These are phyloP conservation scores for Agriopis marginaria DNA, from an alignment of 2,888 invertebrate genomes.

Conservation along the genomic window DNA sequence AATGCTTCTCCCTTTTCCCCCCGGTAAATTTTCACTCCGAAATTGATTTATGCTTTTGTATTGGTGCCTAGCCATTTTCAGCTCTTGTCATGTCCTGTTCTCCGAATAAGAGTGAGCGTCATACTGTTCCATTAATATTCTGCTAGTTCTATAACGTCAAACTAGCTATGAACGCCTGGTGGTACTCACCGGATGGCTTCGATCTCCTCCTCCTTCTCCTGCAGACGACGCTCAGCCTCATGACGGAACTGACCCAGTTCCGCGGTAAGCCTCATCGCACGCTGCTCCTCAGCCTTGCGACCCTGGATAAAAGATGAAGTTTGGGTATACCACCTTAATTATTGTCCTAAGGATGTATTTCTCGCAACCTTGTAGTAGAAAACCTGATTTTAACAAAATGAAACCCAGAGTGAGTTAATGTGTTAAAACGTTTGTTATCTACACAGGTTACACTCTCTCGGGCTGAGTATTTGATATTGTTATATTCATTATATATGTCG, in stretches of 20 bases:
- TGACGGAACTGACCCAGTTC: constrained; percentile 98
- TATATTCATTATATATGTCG: too few species aligned
- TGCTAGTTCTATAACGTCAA: background rate
- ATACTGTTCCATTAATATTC: background rate
- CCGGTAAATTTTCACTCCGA: background rate
- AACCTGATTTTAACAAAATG: too few species aligned
- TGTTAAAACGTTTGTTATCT: too few species aligned
- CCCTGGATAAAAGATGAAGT: constrained; percentile 84
- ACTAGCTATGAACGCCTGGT: background rate
- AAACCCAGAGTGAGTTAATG: too few species aligned
- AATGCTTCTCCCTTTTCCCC: background rate
- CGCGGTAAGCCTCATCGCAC: constrained; percentile 96
- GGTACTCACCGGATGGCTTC: constrained; percentile 97
- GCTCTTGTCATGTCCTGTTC: background rate
- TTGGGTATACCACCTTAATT: background rate
- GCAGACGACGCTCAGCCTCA: constrained; percentile 98
- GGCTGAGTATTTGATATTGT: background rate
- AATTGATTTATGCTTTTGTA: too few species aligned
- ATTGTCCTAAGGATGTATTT: too few species aligned
- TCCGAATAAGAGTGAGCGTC: background rate
- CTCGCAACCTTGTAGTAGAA: too few species aligned
- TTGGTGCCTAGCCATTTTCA: background rate
- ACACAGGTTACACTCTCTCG: too few species aligned
- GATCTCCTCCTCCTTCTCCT: constrained; percentile 99
- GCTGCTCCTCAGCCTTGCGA: constrained; percentile 98